Conservation (phyloP, 2,797 vertebrate genomes). For the Schizopygopsis pylzovi region DNA sequence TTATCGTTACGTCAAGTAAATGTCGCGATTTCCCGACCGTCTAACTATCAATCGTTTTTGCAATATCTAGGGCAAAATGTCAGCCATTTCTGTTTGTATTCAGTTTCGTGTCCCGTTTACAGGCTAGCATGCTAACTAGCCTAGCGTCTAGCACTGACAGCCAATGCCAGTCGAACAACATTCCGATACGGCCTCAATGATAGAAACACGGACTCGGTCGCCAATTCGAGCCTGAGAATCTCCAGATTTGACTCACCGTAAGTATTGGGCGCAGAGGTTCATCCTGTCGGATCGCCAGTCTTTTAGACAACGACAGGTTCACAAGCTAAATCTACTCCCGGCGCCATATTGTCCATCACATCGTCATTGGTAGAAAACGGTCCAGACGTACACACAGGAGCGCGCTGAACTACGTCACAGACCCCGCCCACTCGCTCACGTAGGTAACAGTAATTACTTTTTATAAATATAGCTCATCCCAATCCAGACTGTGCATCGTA, state of each 20-base stretch:
- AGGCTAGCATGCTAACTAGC: constrained; percentile 44
- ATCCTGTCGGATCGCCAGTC: constrained; percentile 74
- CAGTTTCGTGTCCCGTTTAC: constrained; percentile 24
- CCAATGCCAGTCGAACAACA: constrained; percentile 41
- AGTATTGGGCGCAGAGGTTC: constrained; percentile 81
- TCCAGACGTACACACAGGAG: constrained; percentile 43
- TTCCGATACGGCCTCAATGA: constrained; percentile 10
- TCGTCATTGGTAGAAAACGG: constrained; percentile 56
- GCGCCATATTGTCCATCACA: constrained; percentile 82
- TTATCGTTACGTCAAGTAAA: background rate
- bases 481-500: background rate
- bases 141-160: constrained; percentile 44
- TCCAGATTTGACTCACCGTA: constrained; percentile 71
- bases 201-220: background rate
- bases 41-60: background rate
- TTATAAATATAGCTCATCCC: background rate
- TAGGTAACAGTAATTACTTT: background rate
- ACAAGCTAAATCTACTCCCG: constrained; percentile 70
- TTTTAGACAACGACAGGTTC: constrained; percentile 72
- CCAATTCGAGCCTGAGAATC: background rate
- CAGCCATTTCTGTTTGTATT: background rate
- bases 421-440: background rate
- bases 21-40: background rate
- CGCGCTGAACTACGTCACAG: constrained; percentile 13
- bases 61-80: background rate